Evolutionary conservation across 2,797 vertebrate species (phyloP), one percentile per base, ranked within the genome.

Genomic region (Falco rusticolus): DNA sequence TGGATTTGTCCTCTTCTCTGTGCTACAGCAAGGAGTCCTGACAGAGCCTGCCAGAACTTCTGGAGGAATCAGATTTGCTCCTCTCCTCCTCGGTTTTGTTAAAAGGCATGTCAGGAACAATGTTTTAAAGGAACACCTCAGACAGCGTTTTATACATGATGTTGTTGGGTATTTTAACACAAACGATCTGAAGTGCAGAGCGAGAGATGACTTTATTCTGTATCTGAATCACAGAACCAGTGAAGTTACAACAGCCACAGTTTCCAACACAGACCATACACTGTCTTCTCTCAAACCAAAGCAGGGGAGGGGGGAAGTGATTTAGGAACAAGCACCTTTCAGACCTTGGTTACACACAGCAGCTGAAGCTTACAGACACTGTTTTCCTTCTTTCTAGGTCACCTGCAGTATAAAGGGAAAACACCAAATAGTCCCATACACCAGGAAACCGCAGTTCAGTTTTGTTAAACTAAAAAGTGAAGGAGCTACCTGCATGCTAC

Each of bases 331-430:
- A 85, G 14, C 43, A 72, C 19, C 37, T 50, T 50, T 28, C 59
- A 80, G 25, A 41, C 47, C 47, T 51, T 43, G 11, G 26, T 48
- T 69, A 60, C 56, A 43, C 14, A 29, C 18, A 66, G 41, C 34
- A 59, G 9, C 16, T 2, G 0, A 72, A 77, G 33, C 31, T 56
- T 2, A 50, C 0, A 11, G 18, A 45, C 11, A 5, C 19, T 9
- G 2, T 50, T 70, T 47, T 25, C 71, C 43, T 70, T 48, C 69
- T 78, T 87, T 50, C 80, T 78, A 81, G 45, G 41, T 64, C 76
- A 90, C 19, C 69, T 60, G 24, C 12, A 56, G 51, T 2, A 51
- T 1, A 29, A 77, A 39, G 15, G 22, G 39, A 63, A 85, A 74
- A 10, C 26, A 54, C 31, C 59, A 12, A 33, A 29, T 13, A 79